Conservation (phyloP, 2,888 invertebrate species). For the Psylliodes chrysocephalus region DNA sequence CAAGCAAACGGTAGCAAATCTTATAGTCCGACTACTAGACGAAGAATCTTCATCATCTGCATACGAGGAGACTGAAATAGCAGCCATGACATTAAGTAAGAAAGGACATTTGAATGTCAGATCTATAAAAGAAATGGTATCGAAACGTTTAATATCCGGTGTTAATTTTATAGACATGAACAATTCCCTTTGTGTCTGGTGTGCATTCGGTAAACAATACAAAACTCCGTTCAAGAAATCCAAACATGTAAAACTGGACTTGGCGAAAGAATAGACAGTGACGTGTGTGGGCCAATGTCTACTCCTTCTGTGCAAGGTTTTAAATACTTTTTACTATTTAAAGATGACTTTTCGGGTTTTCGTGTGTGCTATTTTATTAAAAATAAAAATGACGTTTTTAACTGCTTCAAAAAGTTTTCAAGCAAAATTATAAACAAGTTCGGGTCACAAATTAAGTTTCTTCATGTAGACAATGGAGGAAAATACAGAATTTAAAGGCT, state of each 20-base stretch:
- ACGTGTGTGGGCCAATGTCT: constrained; percentile 28
- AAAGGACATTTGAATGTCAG: not conserved
- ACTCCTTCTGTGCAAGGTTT: no score
- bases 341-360: constrained; percentile 39
- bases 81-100: constrained; percentile 12
- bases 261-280: constrained; percentile 35
- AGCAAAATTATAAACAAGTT: no score
- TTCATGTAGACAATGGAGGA: no score
- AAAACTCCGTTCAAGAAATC: no score
- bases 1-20: constrained; percentile 43
- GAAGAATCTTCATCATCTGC: constrained; percentile 40
- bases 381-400: constrained; percentile 34
- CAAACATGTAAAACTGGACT: constrained; percentile 14
- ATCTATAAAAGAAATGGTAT: no score
- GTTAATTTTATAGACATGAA: no score
- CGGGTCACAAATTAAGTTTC: no score
- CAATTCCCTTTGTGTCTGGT: no score
- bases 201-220: no score
- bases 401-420: constrained; percentile 32
- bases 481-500: constrained; percentile 10
- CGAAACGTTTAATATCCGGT: no score
- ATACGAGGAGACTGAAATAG: constrained; percentile 33
- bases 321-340: constrained; percentile 36
- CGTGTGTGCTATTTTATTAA: constrained; percentile 35
- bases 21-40: constrained; percentile 42